Conservation (phyloP, 2,797 vertebrate species). For the Enteromius viviparus region DNA sequence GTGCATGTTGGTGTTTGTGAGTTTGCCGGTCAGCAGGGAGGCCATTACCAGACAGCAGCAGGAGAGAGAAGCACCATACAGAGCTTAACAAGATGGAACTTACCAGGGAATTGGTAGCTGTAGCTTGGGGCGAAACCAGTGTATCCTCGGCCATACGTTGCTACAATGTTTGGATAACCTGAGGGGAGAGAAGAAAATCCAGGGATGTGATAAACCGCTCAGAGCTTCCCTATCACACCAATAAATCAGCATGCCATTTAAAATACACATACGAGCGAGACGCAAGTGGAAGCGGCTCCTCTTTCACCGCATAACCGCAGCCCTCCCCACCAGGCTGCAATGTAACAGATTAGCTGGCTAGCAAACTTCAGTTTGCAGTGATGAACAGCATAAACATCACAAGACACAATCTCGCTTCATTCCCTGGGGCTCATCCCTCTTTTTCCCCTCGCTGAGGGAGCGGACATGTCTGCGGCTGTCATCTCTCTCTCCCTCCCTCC, state of each 20-base stretch:
- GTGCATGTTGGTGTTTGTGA: constrained; percentile 46
- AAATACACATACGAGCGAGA: constrained; percentile 45
- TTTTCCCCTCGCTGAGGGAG: constrained; percentile 52
- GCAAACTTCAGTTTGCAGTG: constrained; percentile 53
- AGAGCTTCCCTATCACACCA: constrained; percentile 27
- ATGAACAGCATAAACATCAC: constrained; percentile 60
- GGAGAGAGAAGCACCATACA: constrained; percentile 57
- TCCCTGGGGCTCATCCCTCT: constrained; percentile 56
- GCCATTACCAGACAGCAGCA: constrained; percentile 58
- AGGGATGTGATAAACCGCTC: constrained; percentile 44
- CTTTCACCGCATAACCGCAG: constrained; percentile 11
- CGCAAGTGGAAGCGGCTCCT: constrained; percentile 39
- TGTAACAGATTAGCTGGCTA: constrained; percentile 59
- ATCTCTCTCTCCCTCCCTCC: constrained; percentile 45
- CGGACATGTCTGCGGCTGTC: constrained; percentile 58
- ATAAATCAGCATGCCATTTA: constrained; percentile 46
- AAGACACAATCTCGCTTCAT: constrained; percentile 58
- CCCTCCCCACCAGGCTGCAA: constrained; percentile 40
- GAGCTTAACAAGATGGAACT: constrained; percentile 68
- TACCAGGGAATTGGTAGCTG: constrained; percentile 94
- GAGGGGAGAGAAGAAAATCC: constrained; percentile 59
- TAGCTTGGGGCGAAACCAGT: constrained; percentile 91
- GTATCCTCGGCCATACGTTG: constrained; percentile 90
- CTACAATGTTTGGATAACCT: constrained; percentile 94
- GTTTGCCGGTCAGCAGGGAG: constrained; percentile 58